phyloP scores from a whole-genome alignment of 1,140 invertebrate species.

The Lepidurus couesii region DNA sequence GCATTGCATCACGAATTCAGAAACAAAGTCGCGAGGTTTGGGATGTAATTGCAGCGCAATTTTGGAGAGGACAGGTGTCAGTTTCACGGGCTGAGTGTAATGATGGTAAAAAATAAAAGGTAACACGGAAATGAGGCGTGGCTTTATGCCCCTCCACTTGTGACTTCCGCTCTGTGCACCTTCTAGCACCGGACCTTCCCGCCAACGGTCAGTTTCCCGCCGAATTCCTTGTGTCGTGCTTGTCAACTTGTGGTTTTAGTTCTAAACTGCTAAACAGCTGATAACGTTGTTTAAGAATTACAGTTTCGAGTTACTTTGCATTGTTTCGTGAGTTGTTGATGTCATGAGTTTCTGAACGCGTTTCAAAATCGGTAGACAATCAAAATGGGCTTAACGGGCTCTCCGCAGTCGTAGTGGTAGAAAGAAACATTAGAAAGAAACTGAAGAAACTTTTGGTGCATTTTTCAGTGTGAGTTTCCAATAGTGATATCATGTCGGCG shows the following conservation, averaged over 20 bases:
- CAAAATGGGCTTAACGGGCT: neutral
- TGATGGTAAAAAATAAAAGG: neutral
- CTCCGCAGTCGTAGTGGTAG: too few species aligned
- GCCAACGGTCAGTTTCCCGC: neutral
- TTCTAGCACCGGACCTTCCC: neutral
- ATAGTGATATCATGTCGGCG: neutral
- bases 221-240: slow-evolving; percentile 8
- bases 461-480: too few species aligned
- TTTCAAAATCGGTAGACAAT: neutral
- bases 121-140: neutral
- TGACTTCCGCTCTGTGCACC: neutral
- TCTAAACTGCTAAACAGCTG: neutral
- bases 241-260: neutral
- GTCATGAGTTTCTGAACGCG: too few species aligned
- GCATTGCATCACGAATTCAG: neutral
- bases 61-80: neutral
- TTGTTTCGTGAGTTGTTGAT: too few species aligned
- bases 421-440: too few species aligned
- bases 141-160: neutral
- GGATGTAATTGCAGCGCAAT: neutral
- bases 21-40: neutral
- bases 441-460: too few species aligned
- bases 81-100: neutral
- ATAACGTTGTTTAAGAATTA: neutral
- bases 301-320: too few species aligned